phyloP scores from a whole-genome alignment of 2,113 vertebrate genomes.

The Embiotoca jacksoni region DNA sequence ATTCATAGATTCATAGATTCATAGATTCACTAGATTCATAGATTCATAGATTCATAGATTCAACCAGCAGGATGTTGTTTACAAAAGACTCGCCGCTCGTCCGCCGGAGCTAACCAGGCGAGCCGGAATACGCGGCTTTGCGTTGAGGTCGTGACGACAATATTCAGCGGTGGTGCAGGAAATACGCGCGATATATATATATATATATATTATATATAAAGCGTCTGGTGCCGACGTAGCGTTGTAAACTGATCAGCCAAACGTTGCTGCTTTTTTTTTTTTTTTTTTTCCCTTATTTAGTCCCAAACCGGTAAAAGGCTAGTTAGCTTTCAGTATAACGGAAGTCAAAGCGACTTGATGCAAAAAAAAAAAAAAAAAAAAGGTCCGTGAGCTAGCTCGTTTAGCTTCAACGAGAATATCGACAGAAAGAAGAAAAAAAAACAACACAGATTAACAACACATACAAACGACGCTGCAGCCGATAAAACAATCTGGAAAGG shows the following conservation, averaged over 20 bases:
- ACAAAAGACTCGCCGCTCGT: conserved; percentile 52
- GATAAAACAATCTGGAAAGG: accelerated
- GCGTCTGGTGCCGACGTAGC: too few species aligned
- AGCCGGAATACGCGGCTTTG: conserved; percentile 31
- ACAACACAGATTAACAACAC: conserved; percentile 29
- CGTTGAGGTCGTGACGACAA: not conserved
- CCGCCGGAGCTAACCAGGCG: conserved; percentile 25
- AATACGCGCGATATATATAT: not conserved
- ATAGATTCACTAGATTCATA: too few species aligned
- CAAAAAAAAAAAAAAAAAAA: too few species aligned
- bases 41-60: too few species aligned
- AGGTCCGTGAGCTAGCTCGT: conserved; percentile 59
- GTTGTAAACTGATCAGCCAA: too few species aligned
- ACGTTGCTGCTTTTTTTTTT: too few species aligned
- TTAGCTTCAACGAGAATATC: conserved; percentile 40
- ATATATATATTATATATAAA: too few species aligned
- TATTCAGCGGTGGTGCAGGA: accelerated
- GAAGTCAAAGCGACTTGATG: conserved; percentile 64
- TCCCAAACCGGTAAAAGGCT: conserved; percentile 40
- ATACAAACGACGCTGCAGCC: too few species aligned
- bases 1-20: too few species aligned
- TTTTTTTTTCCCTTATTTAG: too few species aligned
- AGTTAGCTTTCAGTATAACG: conserved; percentile 67
- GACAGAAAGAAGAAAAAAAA: not conserved
- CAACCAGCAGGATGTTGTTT: conserved; percentile 57